Evolutionary conservation across 2,888 invertebrate genomes (phyloP).

Genomic region (Sarcophaga carnaria): DNA sequence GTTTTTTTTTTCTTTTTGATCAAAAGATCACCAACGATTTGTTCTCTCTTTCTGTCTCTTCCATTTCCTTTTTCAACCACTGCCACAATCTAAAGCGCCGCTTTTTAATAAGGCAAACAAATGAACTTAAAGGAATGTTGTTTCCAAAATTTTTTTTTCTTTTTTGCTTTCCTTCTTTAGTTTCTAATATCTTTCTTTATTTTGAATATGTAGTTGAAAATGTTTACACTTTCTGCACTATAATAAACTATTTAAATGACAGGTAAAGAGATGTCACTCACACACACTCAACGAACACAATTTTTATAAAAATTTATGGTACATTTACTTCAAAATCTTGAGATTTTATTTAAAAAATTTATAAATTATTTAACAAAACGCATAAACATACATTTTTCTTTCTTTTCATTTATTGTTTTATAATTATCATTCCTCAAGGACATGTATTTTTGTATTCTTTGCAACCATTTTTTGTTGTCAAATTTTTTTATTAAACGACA

Average conservation of each 20-base stretch:
- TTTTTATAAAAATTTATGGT: not conserved
- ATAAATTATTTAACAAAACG: not conserved
- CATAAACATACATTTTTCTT: not conserved
- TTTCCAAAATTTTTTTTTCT: too few relatives aligned
- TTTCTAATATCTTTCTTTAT: not conserved
- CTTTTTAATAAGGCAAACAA: not conserved
- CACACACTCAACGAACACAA: not conserved
- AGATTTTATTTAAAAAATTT: not conserved
- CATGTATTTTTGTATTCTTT: constrained; percentile 1
- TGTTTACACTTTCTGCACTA: not conserved
- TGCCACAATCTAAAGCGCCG: not conserved
- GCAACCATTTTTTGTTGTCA: not conserved
- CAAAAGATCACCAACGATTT: not conserved
- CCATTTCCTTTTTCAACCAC: not conserved
- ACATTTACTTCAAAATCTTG: not conserved
- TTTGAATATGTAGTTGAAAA: not conserved
- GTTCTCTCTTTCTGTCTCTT: not conserved
- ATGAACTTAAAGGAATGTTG: constrained; percentile 11
- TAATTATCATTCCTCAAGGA: constrained; percentile 39
- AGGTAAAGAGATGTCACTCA: constrained; percentile 5
- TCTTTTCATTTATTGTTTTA: constrained; percentile 13
- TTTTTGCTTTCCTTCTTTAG: not conserved
- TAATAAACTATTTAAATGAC: constrained; percentile 15
- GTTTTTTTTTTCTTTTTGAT: not conserved
- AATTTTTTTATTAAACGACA: not conserved